A percentile compares a stretch with the other conserved stretches of the same genome.
phyloP scores from a whole-genome alignment of 2,888 invertebrate genomes.

The Meghimatium bilineatum region DNA sequence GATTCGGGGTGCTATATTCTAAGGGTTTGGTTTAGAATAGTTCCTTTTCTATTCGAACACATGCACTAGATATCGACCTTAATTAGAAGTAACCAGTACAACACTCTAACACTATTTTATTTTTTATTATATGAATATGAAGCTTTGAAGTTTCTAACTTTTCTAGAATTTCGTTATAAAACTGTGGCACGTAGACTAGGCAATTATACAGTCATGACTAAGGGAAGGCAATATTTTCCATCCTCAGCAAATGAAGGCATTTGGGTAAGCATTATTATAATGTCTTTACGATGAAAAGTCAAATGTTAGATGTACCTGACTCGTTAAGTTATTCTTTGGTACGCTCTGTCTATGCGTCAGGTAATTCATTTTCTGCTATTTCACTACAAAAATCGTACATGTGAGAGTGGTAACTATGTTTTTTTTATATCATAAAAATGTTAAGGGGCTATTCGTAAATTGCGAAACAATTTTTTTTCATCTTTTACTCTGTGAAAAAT shows the following conservation, averaged over 20 bases:
- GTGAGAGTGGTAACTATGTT: too few relatives aligned
- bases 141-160: background rate
- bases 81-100: background rate
- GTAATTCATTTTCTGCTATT: too few relatives aligned
- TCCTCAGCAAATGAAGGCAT: conserved; percentile 22
- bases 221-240: conserved; percentile 37
- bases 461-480: too few relatives aligned
- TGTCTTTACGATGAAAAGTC: too few relatives aligned
- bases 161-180: background rate
- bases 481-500: too few relatives aligned
- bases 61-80: background rate
- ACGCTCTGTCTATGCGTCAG: too few relatives aligned
- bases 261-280: conserved; percentile 27
- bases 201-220: conserved; percentile 26
- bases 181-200: background rate
- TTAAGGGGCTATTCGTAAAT: too few relatives aligned
- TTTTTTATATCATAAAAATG: too few relatives aligned
- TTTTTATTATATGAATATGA: background rate
- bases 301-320: too few relatives aligned
- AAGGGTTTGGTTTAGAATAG: background rate
- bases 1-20: background rate
- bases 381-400: too few relatives aligned
- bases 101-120: background rate
- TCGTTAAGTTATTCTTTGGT: too few relatives aligned
- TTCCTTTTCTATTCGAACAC: background rate